Conservation (phyloP, 30 jellyfish, hydroid and myxozoan genomes). For the Calvadosia cruxmelitensis region DNA sequence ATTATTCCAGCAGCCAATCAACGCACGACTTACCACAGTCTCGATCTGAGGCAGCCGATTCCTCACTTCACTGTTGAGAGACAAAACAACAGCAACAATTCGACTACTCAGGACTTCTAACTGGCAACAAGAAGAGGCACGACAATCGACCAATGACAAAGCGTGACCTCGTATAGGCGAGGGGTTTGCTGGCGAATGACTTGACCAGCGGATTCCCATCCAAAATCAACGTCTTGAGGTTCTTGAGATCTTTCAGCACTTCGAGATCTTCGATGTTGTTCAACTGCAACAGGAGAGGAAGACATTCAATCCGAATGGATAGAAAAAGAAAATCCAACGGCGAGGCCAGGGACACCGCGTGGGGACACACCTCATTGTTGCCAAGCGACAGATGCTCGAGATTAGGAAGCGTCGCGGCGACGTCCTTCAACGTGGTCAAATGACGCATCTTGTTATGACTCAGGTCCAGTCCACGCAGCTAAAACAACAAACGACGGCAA, state of each 20-base stretch:
- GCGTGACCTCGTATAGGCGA: background rate
- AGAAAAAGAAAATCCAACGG: too few species aligned
- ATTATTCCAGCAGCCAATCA: too few species aligned
- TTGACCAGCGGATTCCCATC: background rate
- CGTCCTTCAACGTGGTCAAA: background rate
- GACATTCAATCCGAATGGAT: too few species aligned
- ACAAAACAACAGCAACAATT: too few species aligned
- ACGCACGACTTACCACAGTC: background rate
- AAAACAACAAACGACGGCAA: background rate
- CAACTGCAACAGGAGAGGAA: background rate
- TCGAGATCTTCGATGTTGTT: background rate
- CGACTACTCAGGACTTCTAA: too few species aligned
- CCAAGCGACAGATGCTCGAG: background rate
- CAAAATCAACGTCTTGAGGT: background rate
- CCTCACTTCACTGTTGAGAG: slow-evolving; percentile 1
- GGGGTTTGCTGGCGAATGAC: background rate
- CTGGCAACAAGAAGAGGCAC: too few species aligned
- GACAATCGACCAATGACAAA: too few species aligned
- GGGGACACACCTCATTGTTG: background rate
- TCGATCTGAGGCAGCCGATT: background rate
- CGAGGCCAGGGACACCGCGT: too few species aligned
- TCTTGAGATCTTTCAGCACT: background rate
- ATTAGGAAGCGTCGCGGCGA: background rate
- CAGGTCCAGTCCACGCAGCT: background rate
- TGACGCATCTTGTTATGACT: background rate